These are phyloP conservation scores for mouse (Mus musculus) DNA, from an alignment of 2,113 vertebrate species.

Conservation along the genomic window DNA sequence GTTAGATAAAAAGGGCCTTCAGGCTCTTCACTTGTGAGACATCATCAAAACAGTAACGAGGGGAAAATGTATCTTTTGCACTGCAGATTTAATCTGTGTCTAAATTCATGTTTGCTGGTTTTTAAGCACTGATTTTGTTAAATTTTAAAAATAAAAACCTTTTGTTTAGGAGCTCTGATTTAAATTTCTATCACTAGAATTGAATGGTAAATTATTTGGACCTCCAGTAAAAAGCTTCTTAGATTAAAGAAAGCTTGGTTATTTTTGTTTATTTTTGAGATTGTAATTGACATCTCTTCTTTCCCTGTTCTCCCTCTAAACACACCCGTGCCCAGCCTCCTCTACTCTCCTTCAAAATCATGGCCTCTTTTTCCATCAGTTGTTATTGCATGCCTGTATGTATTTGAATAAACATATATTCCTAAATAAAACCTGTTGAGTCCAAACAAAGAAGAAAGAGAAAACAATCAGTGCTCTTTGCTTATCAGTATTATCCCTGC, in stretches of 20 bases:
- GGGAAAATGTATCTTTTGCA: conserved; percentile 41
- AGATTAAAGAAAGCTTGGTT: background rate
- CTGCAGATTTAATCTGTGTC: background rate
- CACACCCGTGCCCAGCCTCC: background rate
- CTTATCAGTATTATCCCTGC: conserved; percentile 4
- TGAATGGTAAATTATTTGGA: background rate
- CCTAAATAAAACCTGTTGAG: background rate
- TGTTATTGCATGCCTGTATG: background rate
- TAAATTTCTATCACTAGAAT: background rate
- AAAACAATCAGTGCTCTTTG: background rate
- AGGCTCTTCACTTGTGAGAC: background rate
- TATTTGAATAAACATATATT: background rate
- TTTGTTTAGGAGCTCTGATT: background rate
- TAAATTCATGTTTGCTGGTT: conserved; percentile 38
- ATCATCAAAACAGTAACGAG: background rate
- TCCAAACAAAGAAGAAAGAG: background rate
- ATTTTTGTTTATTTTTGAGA: background rate
- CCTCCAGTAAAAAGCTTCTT: background rate
- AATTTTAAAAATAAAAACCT: conserved; percentile 50
- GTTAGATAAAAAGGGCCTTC: background rate
- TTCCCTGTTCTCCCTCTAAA: background rate
- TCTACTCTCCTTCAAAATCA: background rate
- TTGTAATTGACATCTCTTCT: background rate
- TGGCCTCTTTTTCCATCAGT: background rate
- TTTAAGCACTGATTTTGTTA: background rate